Evolutionary conservation across 2,797 vertebrate genomes (phyloP).

Genomic region (Chiroxiphia lanceolata): DNA sequence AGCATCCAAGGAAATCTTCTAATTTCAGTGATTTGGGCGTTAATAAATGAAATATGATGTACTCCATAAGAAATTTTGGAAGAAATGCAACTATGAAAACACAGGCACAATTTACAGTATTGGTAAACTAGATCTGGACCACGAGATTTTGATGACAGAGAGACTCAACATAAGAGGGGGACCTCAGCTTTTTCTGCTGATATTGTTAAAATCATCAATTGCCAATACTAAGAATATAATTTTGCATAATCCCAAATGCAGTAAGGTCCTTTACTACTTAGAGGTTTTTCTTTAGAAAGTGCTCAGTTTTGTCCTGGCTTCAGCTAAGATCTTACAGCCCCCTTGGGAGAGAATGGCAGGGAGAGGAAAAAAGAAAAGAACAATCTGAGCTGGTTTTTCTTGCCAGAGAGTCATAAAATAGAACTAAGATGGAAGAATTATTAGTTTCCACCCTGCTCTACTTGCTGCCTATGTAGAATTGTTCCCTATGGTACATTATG

Average conservation of each 20-base stretch:
- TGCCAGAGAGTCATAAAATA: neutral
- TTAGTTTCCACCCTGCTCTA: neutral
- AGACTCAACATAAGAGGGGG: neutral
- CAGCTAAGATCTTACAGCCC: neutral
- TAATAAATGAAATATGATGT: neutral
- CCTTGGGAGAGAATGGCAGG: neutral
- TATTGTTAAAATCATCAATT: neutral
- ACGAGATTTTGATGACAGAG: neutral
- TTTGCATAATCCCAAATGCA: neutral
- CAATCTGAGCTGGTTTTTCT: neutral
- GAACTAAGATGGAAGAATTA: constrained; percentile 18
- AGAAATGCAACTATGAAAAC: neutral
- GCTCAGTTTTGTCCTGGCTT: neutral
- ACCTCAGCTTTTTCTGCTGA: neutral
- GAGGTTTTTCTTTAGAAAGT: neutral
- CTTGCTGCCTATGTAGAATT: neutral
- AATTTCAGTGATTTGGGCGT: neutral
- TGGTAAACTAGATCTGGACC: neutral
- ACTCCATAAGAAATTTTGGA: neutral
- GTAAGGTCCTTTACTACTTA: neutral
- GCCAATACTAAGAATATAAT: neutral
- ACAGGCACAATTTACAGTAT: neutral
- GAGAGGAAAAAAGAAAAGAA: too few species aligned
- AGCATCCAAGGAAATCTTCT: neutral
- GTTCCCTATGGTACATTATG: constrained; percentile 12